Evolutionary conservation across 2,797 vertebrate genomes (phyloP), one percentile per base, ranked within the genome.

Genomic region (Melanotaenia boesemani): DNA sequence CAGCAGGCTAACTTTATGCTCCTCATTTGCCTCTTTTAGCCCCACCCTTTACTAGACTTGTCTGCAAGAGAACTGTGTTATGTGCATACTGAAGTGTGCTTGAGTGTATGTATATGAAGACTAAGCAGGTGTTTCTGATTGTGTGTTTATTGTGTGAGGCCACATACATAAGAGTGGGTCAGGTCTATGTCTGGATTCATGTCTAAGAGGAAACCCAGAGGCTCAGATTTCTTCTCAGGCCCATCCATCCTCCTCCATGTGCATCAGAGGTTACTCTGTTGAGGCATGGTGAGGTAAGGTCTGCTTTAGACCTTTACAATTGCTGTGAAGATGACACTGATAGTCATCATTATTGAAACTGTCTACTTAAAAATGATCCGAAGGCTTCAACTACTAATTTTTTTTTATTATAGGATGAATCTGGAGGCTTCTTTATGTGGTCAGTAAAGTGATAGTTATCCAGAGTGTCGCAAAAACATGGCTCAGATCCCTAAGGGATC

Each of bases 141-240:
- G 68, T 68, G 41, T 54, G 56, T 50, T 62, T 48, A 62, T 67
- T 60, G 12, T 61, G 5, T 66, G 76, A 54, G 50, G 48, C 22
- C 24, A 15, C 50, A 61, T 59, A 57, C 48, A 44, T 44, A 50
- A 26, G 59, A 0, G 4, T 50, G 65, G 61, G 78, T 88, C 85
- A 88, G 83, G 90, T 93, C 88, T 93, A 88, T 77, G 81, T 85
- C 86, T 80, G 87, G 72, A 76, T 87, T 83, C 76, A 79, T 44
- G 62, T 78, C 72, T 52, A 79, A 90, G 86, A 76, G 80, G 88
- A 89, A 91, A 90, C 82, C 83, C 77, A 34, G 72, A 67, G 87
- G 82, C 79, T 95, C 86, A 30, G 57, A 77, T 94, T 94, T 92
- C 91, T 86, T 81, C 67, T 56, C 36, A 39, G 77, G 74, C 83